phyloP scores from a whole-genome alignment of 2,797 vertebrate species.

The Geotrypetes seraphini region DNA sequence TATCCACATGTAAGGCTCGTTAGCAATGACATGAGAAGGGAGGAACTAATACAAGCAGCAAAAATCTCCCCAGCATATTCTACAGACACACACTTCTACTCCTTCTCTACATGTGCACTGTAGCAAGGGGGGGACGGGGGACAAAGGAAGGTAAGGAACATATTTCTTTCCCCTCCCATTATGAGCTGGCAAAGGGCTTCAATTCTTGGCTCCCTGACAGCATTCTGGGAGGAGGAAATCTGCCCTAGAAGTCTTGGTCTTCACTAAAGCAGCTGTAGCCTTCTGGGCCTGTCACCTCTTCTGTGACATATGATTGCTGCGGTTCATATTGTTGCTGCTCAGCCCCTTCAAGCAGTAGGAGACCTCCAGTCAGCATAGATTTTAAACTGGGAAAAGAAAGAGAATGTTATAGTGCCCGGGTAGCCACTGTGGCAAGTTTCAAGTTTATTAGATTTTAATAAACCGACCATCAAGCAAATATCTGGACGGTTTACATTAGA shows the following conservation, averaged over 20 bases:
- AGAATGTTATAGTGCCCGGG: not conserved
- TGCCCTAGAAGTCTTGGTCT: constrained; percentile 39
- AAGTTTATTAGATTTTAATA: no score
- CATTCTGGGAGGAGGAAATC: constrained; percentile 15
- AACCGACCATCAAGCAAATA: no score
- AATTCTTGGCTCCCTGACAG: constrained; percentile 25
- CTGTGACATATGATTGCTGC: constrained; percentile 37
- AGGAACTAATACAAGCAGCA: no score
- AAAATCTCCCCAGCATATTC: no score
- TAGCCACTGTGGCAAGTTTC: no score
- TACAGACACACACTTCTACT: constrained; percentile 22
- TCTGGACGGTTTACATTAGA: no score
- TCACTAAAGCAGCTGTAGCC: constrained; percentile 46
- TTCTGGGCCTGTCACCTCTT: constrained; percentile 46
- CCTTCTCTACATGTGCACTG: constrained; percentile 23
- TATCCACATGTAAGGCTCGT: no score
- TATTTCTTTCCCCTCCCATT: not conserved
- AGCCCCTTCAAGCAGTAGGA: constrained; percentile 26
- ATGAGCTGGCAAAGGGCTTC: constrained; percentile 38
- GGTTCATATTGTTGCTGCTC: no score
- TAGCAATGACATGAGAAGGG: no score
- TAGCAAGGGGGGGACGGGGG: constrained; percentile 31
- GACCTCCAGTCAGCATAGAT: constrained; percentile 38
- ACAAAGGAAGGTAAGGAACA: not conserved
- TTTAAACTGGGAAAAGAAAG: not conserved